Base-by-base conservation (phyloP, 2,797 vertebrate genomes). In the Lycodopsis pacificus region DNA sequence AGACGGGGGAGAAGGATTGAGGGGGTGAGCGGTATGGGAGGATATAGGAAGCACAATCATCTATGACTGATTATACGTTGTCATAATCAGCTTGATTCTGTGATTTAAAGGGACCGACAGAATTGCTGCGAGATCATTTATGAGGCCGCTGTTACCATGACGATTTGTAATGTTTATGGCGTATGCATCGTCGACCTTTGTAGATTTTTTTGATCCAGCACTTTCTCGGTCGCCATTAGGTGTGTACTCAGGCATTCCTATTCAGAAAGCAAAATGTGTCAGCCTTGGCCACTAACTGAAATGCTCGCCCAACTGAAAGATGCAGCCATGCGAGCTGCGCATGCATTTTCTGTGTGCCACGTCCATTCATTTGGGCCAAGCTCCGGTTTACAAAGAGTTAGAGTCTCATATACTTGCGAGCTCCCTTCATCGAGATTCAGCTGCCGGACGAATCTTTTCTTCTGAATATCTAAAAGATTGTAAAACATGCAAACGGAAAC, bases 241-340 rank as follows among this genome's bases (percentile, higher is more conserved):
- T 85, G 75, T 85, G 82, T 80, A 66, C 79, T 5, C 34, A 2
- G 49, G 67, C 68, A 62, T 71, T 68, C 30, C 53, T 56, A 54
- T 71, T 79, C 67, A 71, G 69, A 74, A 69, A 78, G 32, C 19
- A 57, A 64, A 76, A 71, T 79, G 68, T 82, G 79, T 76, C 58
- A 61, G 54, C 17, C 57, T 63, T 70, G 73, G 75, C 71, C 62
- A 76, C 62, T 61, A 82, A 80, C 73, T 84, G 54, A 76, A 77
- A 84, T 87, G 88, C 58, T 88, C 89, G 90, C 1, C 46, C 79
- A 79, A 77, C 78, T 89, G 80, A 84, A 88, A 84, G 83, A 84
- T 73, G 84, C 84, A 88, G 78, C 65, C 75, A 86, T 83, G 73
- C 79, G 87, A 86, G 63, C 67, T 66, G 69, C 65, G 73, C 66